Percentiles rank a stretch among this genome's conserved stretches.
Conservation (phyloP, 2,113 vertebrate species). For the Egretta garzetta region DNA sequence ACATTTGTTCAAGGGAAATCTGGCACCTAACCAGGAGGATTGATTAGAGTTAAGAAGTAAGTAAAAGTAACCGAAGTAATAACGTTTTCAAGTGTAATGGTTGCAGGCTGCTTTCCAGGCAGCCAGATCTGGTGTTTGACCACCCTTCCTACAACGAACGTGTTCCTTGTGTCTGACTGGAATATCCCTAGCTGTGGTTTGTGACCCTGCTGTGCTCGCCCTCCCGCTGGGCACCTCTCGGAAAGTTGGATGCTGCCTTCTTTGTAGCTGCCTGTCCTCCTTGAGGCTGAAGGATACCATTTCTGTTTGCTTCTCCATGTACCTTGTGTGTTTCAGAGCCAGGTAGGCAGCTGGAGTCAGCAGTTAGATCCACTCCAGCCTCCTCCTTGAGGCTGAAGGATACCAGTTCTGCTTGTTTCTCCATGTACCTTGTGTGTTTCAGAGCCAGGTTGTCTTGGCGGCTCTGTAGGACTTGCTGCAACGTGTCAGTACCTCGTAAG, state of each 20-base stretch:
- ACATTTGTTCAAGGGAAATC: not conserved
- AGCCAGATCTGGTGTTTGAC: not conserved
- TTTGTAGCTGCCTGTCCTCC: not conserved
- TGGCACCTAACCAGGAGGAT: not conserved
- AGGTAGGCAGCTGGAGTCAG: not conserved
- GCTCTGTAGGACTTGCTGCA: not conserved
- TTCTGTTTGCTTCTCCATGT: no score
- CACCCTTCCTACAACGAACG: not conserved
- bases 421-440: fast-evolving
- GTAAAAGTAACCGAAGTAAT: not conserved
- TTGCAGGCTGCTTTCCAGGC: not conserved
- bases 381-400: not conserved
- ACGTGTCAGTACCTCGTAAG: not conserved
- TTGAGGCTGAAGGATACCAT: no score
- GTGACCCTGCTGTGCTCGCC: fast-evolving
- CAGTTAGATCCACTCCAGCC: not conserved
- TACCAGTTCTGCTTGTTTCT: not conserved
- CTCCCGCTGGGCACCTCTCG: fast-evolving
- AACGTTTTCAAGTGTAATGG: not conserved
- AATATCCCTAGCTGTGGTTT: not conserved
- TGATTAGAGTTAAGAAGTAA: not conserved
- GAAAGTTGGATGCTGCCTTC: not conserved
- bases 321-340: no score
- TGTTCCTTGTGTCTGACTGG: not conserved
- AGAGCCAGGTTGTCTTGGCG: not conserved